Percentiles rank a stretch among this genome's conserved stretches.
Evolutionary conservation across 2,888 invertebrate species (phyloP).

Genomic region (Xanthia icteritia): DNA sequence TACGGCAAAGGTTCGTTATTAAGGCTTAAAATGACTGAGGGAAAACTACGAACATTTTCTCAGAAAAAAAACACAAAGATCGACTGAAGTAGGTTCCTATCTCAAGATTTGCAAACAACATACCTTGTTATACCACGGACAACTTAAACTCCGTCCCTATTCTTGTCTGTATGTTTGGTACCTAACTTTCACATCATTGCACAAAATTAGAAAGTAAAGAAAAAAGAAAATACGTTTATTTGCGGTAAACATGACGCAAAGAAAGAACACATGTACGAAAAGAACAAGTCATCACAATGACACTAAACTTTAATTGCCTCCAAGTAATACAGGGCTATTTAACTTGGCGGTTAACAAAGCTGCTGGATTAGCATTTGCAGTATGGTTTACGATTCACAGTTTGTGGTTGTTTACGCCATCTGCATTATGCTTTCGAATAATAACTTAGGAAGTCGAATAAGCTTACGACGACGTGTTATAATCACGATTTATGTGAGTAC

Average conservation of each 20-base stretch:
- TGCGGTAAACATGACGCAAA: no score
- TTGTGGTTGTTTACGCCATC: neutral
- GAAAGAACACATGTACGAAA: no score
- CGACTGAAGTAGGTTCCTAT: no score
- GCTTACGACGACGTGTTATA: no score
- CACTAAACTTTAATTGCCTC: constrained; percentile 2
- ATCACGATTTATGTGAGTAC: no score
- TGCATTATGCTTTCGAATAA: neutral
- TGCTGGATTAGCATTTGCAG: constrained; percentile 12
- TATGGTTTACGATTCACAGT: constrained; percentile 21
- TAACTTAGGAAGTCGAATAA: neutral
- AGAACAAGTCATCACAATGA: neutral
- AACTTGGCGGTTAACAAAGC: constrained; percentile 17
- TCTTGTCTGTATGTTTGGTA: neutral
- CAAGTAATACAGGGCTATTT: neutral
- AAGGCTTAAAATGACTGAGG: neutral
- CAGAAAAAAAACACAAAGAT: neutral
- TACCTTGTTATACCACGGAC: neutral
- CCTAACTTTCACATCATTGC: no score
- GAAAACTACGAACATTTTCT: neutral
- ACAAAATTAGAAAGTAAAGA: no score
- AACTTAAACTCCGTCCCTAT: neutral
- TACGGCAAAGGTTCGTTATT: neutral
- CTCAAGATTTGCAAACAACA: constrained; percentile 1
- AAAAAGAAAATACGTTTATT: no score